Percentiles rank a stretch among this genome's conserved stretches.
Conservation (phyloP, 1,140 invertebrate genomes). For the Diorhabda sublineata region DNA sequence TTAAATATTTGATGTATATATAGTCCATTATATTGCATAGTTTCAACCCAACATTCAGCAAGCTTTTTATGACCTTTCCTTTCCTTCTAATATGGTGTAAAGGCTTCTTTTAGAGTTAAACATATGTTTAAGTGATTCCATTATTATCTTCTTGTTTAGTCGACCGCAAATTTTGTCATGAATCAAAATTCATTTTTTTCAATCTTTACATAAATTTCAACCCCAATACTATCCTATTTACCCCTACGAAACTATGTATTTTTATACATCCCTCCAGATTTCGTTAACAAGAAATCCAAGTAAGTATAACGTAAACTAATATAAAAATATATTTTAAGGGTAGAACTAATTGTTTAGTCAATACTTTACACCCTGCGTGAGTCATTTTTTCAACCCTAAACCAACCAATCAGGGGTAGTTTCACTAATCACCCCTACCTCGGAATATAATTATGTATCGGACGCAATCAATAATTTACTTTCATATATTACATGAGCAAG, state of each 20-base stretch:
- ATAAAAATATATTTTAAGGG: conserved; percentile 37
- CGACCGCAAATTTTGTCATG: too few species aligned
- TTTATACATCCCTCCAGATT: conserved; percentile 3
- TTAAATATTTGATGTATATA: too few species aligned
- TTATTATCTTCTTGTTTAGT: too few species aligned
- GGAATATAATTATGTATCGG: conserved; percentile 49
- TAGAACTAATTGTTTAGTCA: conserved; percentile 50
- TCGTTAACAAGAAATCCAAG: conserved; percentile 15
- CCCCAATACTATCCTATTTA: too few species aligned
- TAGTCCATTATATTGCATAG: too few species aligned
- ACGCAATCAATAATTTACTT: conserved; percentile 48
- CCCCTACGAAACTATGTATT: neutral
- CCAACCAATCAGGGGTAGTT: conserved; percentile 45
- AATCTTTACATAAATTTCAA: too few species aligned
- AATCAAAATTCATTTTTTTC: too few species aligned
- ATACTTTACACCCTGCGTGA: conserved; percentile 50
- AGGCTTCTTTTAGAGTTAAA: too few species aligned
- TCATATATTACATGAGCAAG: conserved; percentile 37
- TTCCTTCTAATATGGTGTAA: too few species aligned
- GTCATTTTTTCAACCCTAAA: conserved; percentile 49
- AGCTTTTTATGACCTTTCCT: too few species aligned
- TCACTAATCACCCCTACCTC: conserved; percentile 46
- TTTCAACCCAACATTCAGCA: too few species aligned
- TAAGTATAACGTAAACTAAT: conserved; percentile 27
- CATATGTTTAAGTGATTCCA: too few species aligned